Conservation (phyloP, 1,140 invertebrate species). For the Temnothorax curvispinosus region DNA sequence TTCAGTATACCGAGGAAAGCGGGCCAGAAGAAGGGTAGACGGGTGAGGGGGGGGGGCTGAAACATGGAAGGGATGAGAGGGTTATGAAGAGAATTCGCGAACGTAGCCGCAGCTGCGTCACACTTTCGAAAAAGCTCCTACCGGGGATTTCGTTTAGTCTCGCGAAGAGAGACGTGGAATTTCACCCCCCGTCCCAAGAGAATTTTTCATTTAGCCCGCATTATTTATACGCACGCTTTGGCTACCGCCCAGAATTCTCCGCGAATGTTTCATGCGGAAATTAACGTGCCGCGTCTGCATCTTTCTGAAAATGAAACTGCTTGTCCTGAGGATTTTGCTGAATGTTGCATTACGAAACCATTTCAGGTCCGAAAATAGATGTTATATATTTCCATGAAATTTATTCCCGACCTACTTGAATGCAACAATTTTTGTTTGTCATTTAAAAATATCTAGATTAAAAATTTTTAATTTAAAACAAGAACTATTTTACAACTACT, state of each 20-base stretch:
- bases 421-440: neutral
- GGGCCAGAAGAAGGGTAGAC: slow-evolving; percentile 16
- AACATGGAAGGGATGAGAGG: slow-evolving; percentile 28
- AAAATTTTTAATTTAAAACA: neutral
- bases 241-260: slow-evolving; percentile 47
- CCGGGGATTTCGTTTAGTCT: slow-evolving; percentile 50
- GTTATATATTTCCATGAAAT: neutral
- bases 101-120: slow-evolving; percentile 50
- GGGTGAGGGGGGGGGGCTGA: neutral
- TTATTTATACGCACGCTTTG: slow-evolving; percentile 63
- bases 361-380: neutral
- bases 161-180: slow-evolving; percentile 42
- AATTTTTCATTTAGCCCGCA: slow-evolving; percentile 58
- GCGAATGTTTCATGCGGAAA: slow-evolving; percentile 58
- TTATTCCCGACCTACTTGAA: neutral
- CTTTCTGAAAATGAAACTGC: slow-evolving; percentile 57
- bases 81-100: slow-evolving; percentile 55
- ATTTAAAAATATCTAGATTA: neutral
- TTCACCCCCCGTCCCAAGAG: slow-evolving; percentile 42
- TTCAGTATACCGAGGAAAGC: slow-evolving; percentile 44
- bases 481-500: neutral
- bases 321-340: slow-evolving; percentile 45
- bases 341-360: slow-evolving; percentile 17
- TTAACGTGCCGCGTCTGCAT: slow-evolving; percentile 55
- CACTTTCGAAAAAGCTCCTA: slow-evolving; percentile 50